These are phyloP conservation scores for Tethya wilhelma DNA, from an alignment of 37 sponge, comb jelly and placozoan species.

Conservation along the genomic window DNA sequence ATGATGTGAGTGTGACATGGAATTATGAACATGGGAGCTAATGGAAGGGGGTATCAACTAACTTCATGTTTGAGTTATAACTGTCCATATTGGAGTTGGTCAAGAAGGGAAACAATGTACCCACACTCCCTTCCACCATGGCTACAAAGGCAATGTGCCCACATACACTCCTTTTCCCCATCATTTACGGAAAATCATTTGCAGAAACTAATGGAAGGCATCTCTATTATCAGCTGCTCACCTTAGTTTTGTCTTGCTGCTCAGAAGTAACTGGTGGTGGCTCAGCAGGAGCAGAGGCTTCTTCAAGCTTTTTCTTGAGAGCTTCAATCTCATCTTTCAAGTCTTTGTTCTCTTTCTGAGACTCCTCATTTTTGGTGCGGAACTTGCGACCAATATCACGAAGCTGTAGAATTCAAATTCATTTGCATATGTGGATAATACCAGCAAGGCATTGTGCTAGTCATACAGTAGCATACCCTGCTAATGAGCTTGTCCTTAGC, in stretches of 20 bases:
- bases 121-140: too few relatives aligned
- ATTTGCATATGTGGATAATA: too few relatives aligned
- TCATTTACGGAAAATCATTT: not conserved
- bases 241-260: slow-evolving; percentile 21
- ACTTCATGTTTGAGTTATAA: too few relatives aligned
- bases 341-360: slow-evolving; percentile 55
- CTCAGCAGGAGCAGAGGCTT: not conserved
- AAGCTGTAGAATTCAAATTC: slow-evolving; percentile 18
- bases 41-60: too few relatives aligned
- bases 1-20: not conserved
- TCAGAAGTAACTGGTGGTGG: slow-evolving; percentile 18
- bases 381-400: slow-evolving; percentile 65
- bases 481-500: slow-evolving; percentile 29
- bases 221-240: not conserved
- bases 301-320: slow-evolving; percentile 48
- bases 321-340: slow-evolving; percentile 18
- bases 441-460: too few relatives aligned
- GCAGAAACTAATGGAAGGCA: not conserved
- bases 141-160: too few relatives aligned
- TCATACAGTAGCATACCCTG: too few relatives aligned
- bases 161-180: too few relatives aligned
- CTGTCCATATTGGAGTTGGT: too few relatives aligned
- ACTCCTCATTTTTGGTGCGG: slow-evolving; percentile 21
- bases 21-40: not conserved
- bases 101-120: too few relatives aligned